Conservation (phyloP, 2,888 invertebrate species). For the Baccha elongata region DNA sequence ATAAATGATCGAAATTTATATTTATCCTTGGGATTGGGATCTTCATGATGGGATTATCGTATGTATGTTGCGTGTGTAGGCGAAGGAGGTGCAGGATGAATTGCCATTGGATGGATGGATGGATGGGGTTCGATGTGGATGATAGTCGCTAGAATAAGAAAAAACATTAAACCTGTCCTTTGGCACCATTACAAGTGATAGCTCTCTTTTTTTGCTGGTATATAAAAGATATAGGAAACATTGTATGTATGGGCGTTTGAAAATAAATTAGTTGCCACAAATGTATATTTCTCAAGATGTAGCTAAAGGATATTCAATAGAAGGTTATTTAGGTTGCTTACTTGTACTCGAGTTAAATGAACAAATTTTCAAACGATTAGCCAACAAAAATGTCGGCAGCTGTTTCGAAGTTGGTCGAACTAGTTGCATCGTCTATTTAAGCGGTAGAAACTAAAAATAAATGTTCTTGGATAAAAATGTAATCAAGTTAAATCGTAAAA, state of each 20-base stretch:
- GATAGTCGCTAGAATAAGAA: constrained; percentile 29
- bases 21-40: constrained; percentile 68
- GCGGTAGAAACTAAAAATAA: neutral
- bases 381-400: neutral
- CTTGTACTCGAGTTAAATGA: constrained; percentile 28
- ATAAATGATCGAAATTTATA: constrained; percentile 72
- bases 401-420: neutral
- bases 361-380: constrained; percentile 38
- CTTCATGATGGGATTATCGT: constrained; percentile 60
- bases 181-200: constrained; percentile 12
- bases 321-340: constrained; percentile 12
- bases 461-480: constrained; percentile 16
- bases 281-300: constrained; percentile 34
- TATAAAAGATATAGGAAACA: neutral
- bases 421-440: neutral
- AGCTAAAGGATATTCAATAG: no score
- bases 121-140: constrained; percentile 45
- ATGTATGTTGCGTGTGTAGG: constrained; percentile 26
- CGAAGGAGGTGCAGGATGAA: constrained; percentile 35
- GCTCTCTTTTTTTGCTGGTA: neutral
- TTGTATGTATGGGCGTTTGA: constrained; percentile 26
- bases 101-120: constrained; percentile 20
- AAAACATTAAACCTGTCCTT: constrained; percentile 26
- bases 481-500: constrained; percentile 14
- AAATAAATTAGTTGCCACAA: constrained; percentile 53